A percentile compares a stretch with the other conserved stretches of the same genome.
phyloP scores from a whole-genome alignment of 2,797 vertebrate genomes.

The Alfaro cultratus region DNA sequence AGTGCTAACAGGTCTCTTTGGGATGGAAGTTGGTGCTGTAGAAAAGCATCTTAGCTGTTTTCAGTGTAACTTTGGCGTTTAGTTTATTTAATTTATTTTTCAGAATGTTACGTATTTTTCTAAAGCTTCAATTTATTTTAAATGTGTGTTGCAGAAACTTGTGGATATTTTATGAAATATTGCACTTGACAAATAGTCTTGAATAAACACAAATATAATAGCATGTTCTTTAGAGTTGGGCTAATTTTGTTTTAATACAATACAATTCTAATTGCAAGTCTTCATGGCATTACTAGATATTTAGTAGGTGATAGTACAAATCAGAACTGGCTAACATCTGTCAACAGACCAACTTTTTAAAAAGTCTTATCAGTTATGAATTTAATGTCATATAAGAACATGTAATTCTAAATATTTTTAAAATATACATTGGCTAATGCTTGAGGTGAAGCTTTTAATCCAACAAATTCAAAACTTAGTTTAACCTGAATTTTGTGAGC shows the following conservation, averaged over 20 bases:
- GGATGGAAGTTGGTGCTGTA: neutral
- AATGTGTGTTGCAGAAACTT: neutral
- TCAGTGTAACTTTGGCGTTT: neutral
- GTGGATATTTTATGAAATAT: neutral
- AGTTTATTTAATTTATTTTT: no score
- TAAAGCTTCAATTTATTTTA: neutral
- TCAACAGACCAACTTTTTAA: neutral
- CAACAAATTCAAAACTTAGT: neutral
- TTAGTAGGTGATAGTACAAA: neutral
- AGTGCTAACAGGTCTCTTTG: neutral
- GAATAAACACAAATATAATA: neutral
- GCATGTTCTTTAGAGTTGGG: neutral
- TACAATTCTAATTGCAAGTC: neutral
- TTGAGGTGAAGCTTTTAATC: neutral
- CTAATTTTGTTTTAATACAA: neutral
- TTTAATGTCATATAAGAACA: neutral
- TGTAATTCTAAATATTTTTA: neutral
- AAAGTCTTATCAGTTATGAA: neutral
- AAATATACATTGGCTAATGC: neutral
- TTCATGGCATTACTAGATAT: neutral
- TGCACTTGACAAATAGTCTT: neutral
- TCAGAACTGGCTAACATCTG: neutral
- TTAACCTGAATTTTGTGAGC: neutral
- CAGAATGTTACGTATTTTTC: no score
- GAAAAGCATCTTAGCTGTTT: neutral